Evolutionary conservation across 1,140 invertebrate genomes (phyloP).

Genomic region (Rhyacophila brunnea): DNA sequence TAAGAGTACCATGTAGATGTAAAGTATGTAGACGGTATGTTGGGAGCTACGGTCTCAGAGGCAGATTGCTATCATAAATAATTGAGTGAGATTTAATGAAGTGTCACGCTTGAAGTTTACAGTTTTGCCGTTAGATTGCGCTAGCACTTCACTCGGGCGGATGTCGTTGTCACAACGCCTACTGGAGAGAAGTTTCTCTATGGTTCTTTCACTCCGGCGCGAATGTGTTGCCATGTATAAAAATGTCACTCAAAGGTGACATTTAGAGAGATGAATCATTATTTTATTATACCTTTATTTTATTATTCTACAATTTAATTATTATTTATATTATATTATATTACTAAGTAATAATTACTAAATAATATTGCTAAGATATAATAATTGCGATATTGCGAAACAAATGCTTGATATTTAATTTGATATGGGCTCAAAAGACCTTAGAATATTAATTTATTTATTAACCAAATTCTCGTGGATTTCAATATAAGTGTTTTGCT

Average conservation of each 20-base stretch:
- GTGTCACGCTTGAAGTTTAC: conserved; percentile 22
- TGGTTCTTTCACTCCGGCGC: background rate
- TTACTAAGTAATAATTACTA: too few species aligned
- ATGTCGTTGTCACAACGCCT: background rate
- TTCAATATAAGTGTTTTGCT: too few species aligned
- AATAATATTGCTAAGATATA: too few species aligned
- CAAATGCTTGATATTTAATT: too few species aligned
- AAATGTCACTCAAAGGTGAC: background rate
- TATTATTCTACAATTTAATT: too few species aligned
- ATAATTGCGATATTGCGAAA: too few species aligned
- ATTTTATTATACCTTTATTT: background rate
- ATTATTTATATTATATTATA: too few species aligned
- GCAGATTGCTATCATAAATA: conserved; percentile 33
- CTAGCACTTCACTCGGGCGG: background rate
- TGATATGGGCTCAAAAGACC: too few species aligned
- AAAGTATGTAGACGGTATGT: background rate
- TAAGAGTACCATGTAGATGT: background rate
- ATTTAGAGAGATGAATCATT: background rate
- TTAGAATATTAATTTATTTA: too few species aligned
- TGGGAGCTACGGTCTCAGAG: background rate
- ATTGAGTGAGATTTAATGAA: conserved; percentile 33
- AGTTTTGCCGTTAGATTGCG: conserved; percentile 2
- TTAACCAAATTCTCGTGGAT: too few species aligned
- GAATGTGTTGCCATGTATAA: background rate
- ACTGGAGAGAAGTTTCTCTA: background rate